Base-by-base conservation (phyloP, 2,797 vertebrate genomes). In the Chaetophractus vellerosus region DNA sequence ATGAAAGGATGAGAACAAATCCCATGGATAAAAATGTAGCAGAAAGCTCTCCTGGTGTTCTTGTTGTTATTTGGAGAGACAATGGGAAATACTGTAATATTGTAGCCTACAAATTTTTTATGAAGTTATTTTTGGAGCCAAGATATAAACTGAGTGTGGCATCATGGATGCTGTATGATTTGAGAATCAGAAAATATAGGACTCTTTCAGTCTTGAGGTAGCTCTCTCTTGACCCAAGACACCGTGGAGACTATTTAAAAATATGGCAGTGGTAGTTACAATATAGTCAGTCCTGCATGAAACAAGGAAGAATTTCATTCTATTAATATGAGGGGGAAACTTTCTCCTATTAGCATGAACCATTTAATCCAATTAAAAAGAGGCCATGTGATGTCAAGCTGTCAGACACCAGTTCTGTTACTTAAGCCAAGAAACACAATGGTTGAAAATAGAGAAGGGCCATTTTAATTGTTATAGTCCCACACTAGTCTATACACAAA, bases 31-130 rank as follows among this genome's bases (percentile, higher is more conserved):
- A 74, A 92, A 74, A 8, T 48, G 4, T 14, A 80, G 14, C 3
- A 45, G 64, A 94, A 57, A 55, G 6, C 8, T 80, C 36, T 91
- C 75, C 8, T 26, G 45, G 26, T 88, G 7, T 28, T 11, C 68
- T 48, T 52, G 21, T 41, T 69, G 76, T 59, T 93, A 74, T 19
- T 19, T 95, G 88, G 76, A 92, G 75, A 92, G 61, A 93, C 95
- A 91, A 50, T 66, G 71, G 69, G 45, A 93, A 92, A 80, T 68
- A 45, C 48, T 89, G 36, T 55, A 52, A 92, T 90, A 85, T 6
- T 66, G 50, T 55, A 90, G 21, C 8, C 59, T 86, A 59, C 71
- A 80, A 68, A 93, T 80, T 91, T 90, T 95, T 74, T 72, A 91
- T 96, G 71, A 95, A 50, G 31, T 87, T 88, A 45, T 48, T 91